Base-by-base conservation (phyloP, 2,797 vertebrate species). In the Delichon dasypus region DNA sequence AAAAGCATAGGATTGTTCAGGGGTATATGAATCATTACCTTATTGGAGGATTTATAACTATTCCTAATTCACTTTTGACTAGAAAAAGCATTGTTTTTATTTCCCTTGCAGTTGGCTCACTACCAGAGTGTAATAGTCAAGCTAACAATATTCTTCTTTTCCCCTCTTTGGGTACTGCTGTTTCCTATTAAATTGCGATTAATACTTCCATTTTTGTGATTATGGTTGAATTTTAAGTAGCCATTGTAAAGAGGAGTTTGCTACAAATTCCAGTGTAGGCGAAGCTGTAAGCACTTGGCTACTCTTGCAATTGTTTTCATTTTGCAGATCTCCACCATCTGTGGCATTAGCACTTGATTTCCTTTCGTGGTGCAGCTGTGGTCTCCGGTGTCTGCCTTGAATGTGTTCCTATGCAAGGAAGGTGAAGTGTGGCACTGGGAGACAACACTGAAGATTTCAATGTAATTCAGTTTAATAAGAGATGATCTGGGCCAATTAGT, bases 271-370 rank as follows among this genome's bases (percentile, higher is more conserved):
- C 54, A 45, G 14, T 5, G 7, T 74, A 72, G 71, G 61, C 89
- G 89, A 90, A 92, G 55, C 48, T 22, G 8, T 65, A 83, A 85
- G 73, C 32, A 23, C 70, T 82, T 95, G 65, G 40, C 61, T 89
- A 16, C 38, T 93, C 66, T 51, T 93, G 50, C 26, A 50, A 5
- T 85, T 93, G 75, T 61, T 89, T 88, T 83, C 8, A 30, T 85
- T 85, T 82, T 85, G 61, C 90, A 0, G 34, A 17, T 82, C 55
- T 90, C 51, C 29, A 57, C 85, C 38, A 30, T 85, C 80, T 90
- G 85, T 66, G 70, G 40, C 44, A 16, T 66, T 88, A 90, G 71
- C 29, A 27, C 42, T 95, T 91, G 67, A 83, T 84, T 90, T 92
- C 70, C 50, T 84, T 73, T 88, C 34, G 10, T 10, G 5, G 20